These are phyloP conservation scores for Desmophyllum pertusum DNA, from an alignment of 92 coral and sea anemone genomes.

Conservation along the genomic window DNA sequence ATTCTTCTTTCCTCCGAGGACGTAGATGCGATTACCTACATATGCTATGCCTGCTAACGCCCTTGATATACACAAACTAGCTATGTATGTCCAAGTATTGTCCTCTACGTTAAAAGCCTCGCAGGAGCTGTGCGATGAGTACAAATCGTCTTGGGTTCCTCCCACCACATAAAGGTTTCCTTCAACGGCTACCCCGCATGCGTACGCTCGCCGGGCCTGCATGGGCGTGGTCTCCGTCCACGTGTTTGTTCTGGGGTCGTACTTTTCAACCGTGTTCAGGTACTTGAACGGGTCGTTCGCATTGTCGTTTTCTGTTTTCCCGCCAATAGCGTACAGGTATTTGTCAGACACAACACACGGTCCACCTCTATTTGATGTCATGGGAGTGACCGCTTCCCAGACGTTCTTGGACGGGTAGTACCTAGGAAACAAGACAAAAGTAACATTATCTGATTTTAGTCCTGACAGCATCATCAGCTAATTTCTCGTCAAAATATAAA, in stretches of 20 bases:
- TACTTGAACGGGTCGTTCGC: constrained; percentile 74
- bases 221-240: constrained; percentile 80
- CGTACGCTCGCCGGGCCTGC: constrained; percentile 89
- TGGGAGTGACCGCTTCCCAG: constrained; percentile 87
- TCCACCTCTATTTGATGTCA: constrained; percentile 89
- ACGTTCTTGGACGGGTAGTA: constrained; percentile 77
- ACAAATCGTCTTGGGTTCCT: constrained; percentile 87
- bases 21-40: constrained; percentile 73
- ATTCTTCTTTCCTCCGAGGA: constrained; percentile 94
- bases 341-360: constrained; percentile 86
- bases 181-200: constrained; percentile 79
- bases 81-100: constrained; percentile 78
- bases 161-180: constrained; percentile 78
- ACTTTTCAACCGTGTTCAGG: constrained; percentile 80
- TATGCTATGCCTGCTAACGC: constrained; percentile 91
- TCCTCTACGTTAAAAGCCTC: constrained; percentile 78
- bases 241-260: constrained; percentile 71
- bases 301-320: constrained; percentile 85
- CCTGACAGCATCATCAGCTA: neutral
- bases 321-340: constrained; percentile 94
- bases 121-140: constrained; percentile 86
- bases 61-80: constrained; percentile 78
- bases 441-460: too few relatives aligned
- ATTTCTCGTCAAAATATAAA: neutral
- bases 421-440: constrained; percentile 30